Base-by-base conservation (phyloP, 2,113 vertebrate genomes). In the Daphoenositta chrysoptera region DNA sequence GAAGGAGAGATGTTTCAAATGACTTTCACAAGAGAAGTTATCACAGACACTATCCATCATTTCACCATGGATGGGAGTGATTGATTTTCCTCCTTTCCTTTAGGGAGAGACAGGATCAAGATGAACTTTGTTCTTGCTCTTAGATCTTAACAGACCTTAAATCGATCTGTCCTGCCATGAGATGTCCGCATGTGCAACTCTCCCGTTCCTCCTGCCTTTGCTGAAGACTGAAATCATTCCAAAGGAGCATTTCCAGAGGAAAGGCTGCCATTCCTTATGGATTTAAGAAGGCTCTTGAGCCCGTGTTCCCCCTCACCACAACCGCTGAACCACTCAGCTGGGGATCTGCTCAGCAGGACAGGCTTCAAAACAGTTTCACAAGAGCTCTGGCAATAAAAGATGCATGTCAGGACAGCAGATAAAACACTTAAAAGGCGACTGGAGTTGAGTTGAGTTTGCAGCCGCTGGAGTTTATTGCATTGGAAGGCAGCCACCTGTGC, bases 231-330 rank as follows among this genome's bases (percentile, higher is more conserved):
- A 82, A 93, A 94, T 68, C 66, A 33, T 90, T 95, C 75, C 65
- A 51, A 76, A 76, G 13, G 51, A 72, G 72, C 69, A 50, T 87
- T 97, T 95, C 89, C 85, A 89, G 83, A 87, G 54, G 89, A 86
- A 75, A 90, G 83, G 82, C 90, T 95, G 69, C 88, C 33, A 33
- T 70, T 95, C 82, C 45, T 50, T 13, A 82, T 6, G 37, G 91
- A 95, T 93, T 95, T 93, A 15, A 27, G 79, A 40, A 77, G 57
- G 51, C 15, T 14, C 23, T 23, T 18, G 28, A 84, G 23, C 26
- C 19, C 0, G 0, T 51, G 63, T 7, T 12, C 1, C 9, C 7
- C 37, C 31, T 77, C 16, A 40, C 50, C 69, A 75, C 81, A 60
- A 65, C 45, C 9, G 17, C 89, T 83, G 87, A 92, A 83, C 73